phyloP scores from a whole-genome alignment of 2,797 vertebrate genomes.

The Morelia viridis region DNA sequence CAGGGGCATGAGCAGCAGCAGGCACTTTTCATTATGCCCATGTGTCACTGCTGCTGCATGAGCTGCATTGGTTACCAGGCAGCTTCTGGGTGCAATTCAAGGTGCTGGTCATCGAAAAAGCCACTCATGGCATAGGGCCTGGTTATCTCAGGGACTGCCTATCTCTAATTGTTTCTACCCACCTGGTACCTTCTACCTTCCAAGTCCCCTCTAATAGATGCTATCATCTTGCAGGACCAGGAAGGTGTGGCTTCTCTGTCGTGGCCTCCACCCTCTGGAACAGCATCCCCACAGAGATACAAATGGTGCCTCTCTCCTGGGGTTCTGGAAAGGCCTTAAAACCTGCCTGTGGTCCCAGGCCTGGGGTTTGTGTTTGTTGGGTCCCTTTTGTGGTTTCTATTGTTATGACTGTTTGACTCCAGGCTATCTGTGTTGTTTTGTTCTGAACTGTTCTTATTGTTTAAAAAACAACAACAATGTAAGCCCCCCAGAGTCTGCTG shows the following conservation, averaged over 20 bases:
- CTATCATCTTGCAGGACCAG: not conserved
- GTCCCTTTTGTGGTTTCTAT: not conserved
- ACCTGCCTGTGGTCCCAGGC: not conserved
- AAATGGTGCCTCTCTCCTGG: not conserved
- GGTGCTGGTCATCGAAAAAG: not conserved
- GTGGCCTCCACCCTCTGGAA: not conserved
- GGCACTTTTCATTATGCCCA: not conserved
- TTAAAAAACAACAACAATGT: not conserved
- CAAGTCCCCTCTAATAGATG: not conserved
- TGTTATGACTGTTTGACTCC: not conserved
- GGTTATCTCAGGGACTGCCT: not conserved
- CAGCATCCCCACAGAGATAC: not conserved
- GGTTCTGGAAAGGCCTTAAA: not conserved
- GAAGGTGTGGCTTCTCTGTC: not conserved
- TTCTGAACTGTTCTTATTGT: not conserved
- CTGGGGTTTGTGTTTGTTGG: not conserved
- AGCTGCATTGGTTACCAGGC: not conserved
- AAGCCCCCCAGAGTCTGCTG: not conserved
- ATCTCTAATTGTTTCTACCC: not conserved
- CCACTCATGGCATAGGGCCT: not conserved
- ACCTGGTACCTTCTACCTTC: not conserved
- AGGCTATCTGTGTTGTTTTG: not conserved
- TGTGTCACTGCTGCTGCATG: not conserved
- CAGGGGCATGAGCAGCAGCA: not conserved
- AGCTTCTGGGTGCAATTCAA: not conserved